Percentiles rank a stretch among this genome's conserved stretches.
Conservation (phyloP, 2,888 invertebrate species). For the Trissonchulus sp. region DNA sequence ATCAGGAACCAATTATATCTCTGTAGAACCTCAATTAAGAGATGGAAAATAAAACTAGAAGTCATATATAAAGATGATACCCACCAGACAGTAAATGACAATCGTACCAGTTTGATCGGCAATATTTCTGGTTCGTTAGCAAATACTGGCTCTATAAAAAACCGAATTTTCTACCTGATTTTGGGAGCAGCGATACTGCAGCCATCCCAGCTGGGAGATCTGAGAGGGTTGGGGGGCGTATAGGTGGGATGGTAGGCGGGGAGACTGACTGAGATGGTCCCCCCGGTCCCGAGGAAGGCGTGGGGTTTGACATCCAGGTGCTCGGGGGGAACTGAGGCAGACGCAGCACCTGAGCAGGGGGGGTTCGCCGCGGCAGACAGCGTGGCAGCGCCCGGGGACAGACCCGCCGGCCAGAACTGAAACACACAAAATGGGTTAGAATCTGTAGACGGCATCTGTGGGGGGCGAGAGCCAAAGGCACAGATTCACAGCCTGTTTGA, state of each 20-base stretch:
- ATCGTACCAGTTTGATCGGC: too few relatives aligned
- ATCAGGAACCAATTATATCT: too few relatives aligned
- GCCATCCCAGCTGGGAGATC: slow-evolving; percentile 18
- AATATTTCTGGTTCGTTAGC: too few relatives aligned
- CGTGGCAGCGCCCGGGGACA: background rate
- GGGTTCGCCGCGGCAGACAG: slow-evolving; percentile 30
- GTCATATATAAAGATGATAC: too few relatives aligned
- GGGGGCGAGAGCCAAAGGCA: slow-evolving; percentile 59
- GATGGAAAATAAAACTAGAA: too few relatives aligned
- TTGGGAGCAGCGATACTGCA: slow-evolving; percentile 22
- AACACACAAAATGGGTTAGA: background rate
- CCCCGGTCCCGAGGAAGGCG: slow-evolving; percentile 28
- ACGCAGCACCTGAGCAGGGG: slow-evolving; percentile 33
- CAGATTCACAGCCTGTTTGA: too few relatives aligned
- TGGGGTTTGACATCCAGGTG: too few relatives aligned
- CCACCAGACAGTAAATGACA: too few relatives aligned
- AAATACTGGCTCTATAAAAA: too few relatives aligned
- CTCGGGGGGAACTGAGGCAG: too few relatives aligned
- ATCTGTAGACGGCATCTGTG: slow-evolving; percentile 62
- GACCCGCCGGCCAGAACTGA: background rate
- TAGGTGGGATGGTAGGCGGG: background rate
- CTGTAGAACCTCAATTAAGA: too few relatives aligned
- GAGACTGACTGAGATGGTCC: slow-evolving; percentile 14
- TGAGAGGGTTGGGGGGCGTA: background rate
- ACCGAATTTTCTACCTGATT: slow-evolving; percentile 26